Evolutionary conservation across 2,797 vertebrate genomes (phyloP).

Genomic region (Gymnopithys bicolor): DNA sequence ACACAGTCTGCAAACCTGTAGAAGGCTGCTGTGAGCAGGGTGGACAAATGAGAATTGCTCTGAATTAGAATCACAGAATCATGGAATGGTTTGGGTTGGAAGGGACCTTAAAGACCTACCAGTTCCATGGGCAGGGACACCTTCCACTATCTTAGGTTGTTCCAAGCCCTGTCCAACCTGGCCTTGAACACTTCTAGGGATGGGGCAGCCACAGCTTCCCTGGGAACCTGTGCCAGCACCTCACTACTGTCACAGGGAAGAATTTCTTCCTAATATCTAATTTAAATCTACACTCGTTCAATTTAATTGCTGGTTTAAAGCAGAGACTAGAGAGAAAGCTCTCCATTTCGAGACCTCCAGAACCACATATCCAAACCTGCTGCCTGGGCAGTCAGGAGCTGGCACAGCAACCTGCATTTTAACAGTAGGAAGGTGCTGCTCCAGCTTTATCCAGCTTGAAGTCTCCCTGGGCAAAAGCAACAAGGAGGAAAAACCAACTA

Average conservation of each 20-base stretch:
- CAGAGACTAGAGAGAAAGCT: neutral
- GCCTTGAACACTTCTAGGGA: neutral
- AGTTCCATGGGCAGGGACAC: neutral
- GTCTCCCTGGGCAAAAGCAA: neutral
- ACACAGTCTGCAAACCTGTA: neutral
- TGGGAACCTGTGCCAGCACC: neutral
- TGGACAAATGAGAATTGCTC: neutral
- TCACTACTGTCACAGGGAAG: neutral
- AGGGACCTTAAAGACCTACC: neutral
- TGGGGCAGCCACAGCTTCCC: neutral
- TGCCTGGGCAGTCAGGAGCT: neutral
- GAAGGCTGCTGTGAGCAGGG: neutral
- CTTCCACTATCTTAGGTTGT: neutral
- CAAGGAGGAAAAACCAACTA: neutral
- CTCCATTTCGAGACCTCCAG: neutral
- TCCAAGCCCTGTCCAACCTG: rapidly evolving
- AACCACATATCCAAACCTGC: neutral
- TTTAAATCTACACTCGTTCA: neutral
- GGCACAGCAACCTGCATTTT: rapidly evolving
- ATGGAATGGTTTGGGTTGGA: neutral
- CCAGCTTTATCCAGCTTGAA: neutral
- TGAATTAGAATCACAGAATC: neutral
- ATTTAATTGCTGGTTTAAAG: neutral
- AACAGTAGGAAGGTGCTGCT: neutral
- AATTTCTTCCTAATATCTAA: neutral